A percentile compares a stretch with the other conserved stretches of the same genome.
Evolutionary conservation across 2,888 invertebrate genomes (phyloP).

Genomic region (Phyto melanocephala): DNA sequence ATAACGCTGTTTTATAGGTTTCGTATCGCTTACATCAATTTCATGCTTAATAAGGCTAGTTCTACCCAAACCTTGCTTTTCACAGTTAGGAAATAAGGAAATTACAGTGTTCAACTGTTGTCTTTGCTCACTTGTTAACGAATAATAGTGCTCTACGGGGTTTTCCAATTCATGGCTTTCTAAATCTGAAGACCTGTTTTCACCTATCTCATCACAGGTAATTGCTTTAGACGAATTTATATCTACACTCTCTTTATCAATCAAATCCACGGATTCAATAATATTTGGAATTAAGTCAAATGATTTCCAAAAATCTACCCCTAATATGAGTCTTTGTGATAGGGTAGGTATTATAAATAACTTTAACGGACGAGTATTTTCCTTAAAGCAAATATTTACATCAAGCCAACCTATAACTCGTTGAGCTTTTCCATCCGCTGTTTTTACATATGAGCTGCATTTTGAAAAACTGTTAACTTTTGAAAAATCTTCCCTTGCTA

Average conservation of each 20-base stretch:
- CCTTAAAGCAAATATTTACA: background rate
- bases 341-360: conserved; percentile 39
- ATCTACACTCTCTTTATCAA: background rate
- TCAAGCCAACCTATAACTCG: conserved; percentile 5
- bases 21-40: conserved; percentile 48
- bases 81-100: conserved; percentile 40
- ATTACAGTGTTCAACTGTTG: conserved; percentile 6
- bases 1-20: conserved; percentile 52
- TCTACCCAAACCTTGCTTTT: conserved; percentile 45
- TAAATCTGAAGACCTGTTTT: background rate
- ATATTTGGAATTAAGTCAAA: conserved; percentile 32
- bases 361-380: background rate
- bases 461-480: background rate
- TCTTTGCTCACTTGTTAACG: background rate
- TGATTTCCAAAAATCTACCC: conserved; percentile 51
- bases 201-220: background rate
- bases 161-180: background rate
- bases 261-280: background rate
- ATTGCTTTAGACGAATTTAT: background rate
- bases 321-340: conserved; percentile 40
- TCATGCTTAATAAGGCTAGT: conserved; percentile 51
- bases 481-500: conserved; percentile 2
- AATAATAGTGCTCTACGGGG: background rate
- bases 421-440: conserved; percentile 20
- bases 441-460: background rate